Conservation (phyloP, 1,140 invertebrate genomes). For the Saccostrea glomerata region DNA sequence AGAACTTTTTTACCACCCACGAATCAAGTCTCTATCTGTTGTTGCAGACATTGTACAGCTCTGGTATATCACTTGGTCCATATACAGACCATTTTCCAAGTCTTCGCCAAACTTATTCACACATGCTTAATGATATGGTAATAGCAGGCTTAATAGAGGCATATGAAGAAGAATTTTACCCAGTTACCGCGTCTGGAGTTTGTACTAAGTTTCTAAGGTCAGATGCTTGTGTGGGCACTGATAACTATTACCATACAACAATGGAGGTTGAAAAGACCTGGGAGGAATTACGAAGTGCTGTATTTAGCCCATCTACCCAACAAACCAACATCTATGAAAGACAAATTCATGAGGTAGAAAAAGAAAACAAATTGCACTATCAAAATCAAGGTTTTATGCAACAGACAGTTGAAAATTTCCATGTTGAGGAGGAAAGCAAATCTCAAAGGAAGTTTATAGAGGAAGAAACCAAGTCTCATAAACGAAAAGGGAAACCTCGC, state of each 20-base stretch:
- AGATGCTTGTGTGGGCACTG: constrained; percentile 57
- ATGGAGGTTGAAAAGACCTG: constrained; percentile 24
- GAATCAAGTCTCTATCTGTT: constrained; percentile 80
- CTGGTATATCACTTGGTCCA: constrained; percentile 81
- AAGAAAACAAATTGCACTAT: constrained; percentile 8
- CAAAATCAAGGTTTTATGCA: not conserved
- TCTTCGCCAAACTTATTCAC: constrained; percentile 79
- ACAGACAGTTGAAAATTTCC: not conserved
- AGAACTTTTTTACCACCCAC: constrained; percentile 75
- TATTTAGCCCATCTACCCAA: not conserved
- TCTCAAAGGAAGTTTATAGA: not conserved
- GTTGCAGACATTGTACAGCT: constrained; percentile 82
- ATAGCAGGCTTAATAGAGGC: constrained; percentile 60
- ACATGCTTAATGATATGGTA: constrained; percentile 67
- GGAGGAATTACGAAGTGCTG: constrained; percentile 15
- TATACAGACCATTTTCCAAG: constrained; percentile 81
- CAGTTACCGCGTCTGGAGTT: constrained; percentile 64
- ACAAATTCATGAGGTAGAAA: constrained; percentile 24
- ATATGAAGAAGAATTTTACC: constrained; percentile 62
- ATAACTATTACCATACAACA: constrained; percentile 19
- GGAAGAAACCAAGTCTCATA: constrained; percentile 19
- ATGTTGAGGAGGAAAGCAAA: constrained; percentile 33
- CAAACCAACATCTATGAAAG: constrained; percentile 2
- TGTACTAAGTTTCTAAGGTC: constrained; percentile 47
- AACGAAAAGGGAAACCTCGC: constrained; percentile 44